A percentile compares a stretch with the other conserved stretches of the same genome.
These are phyloP conservation scores for Aegypius monachus DNA, from an alignment of 2,113 vertebrate genomes.

Conservation along the genomic window DNA sequence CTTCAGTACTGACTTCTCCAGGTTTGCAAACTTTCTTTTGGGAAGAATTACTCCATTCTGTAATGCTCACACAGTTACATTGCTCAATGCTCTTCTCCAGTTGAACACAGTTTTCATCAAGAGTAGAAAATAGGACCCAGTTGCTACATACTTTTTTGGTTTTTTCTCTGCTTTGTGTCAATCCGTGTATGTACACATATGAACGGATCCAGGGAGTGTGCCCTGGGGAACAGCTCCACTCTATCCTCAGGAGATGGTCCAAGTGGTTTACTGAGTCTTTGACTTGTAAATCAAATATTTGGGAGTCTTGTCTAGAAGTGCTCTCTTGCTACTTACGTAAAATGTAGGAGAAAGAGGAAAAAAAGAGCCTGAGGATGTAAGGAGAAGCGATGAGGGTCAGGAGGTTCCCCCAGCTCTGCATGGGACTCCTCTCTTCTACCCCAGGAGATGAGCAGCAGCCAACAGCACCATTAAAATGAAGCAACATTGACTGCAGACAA, in stretches of 20 bases:
- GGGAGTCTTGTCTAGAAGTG: background rate
- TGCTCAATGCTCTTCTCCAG: background rate
- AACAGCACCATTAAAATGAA: background rate
- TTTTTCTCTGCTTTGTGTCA: background rate
- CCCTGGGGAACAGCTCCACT: background rate
- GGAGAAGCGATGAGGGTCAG: background rate
- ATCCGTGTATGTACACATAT: accelerated
- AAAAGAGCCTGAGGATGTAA: background rate
- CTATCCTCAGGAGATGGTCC: background rate
- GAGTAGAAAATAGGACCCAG: background rate
- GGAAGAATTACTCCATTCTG: background rate
- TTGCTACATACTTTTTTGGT: background rate
- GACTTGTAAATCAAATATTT: background rate
- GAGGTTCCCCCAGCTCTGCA: accelerated
- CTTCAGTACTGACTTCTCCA: background rate
- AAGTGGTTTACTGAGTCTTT: background rate
- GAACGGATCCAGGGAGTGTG: accelerated
- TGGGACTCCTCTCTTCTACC: background rate
- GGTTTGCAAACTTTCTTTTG: background rate
- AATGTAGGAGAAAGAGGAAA: background rate
- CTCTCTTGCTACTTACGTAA: background rate
- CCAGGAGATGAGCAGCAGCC: background rate
- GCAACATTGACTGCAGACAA: background rate
- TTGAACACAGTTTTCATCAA: background rate
- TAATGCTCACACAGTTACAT: background rate